Evolutionary conservation across 2,888 invertebrate species (phyloP).

Genomic region (Platycheirus rosarum): DNA sequence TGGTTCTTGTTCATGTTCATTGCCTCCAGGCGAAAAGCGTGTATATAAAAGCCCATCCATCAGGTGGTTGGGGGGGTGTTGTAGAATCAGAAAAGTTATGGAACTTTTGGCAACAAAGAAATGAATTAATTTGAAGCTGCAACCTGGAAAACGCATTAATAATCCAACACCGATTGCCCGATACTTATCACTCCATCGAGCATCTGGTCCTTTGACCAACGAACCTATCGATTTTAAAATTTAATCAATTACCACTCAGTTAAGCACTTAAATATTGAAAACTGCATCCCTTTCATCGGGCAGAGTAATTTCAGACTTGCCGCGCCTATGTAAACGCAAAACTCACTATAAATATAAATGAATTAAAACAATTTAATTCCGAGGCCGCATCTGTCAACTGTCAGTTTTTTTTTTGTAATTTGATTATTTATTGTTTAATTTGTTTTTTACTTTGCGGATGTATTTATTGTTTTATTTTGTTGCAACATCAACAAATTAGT

Average conservation of each 20-base stretch:
- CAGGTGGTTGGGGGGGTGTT: no score
- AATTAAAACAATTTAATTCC: constrained; percentile 61
- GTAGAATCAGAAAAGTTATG: no score
- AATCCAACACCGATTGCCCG: background rate
- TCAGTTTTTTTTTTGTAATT: constrained; percentile 41
- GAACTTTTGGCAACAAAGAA: no score
- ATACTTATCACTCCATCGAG: constrained; percentile 12
- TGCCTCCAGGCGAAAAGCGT: constrained; percentile 36
- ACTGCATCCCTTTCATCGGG: no score
- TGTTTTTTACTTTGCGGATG: constrained; percentile 13
- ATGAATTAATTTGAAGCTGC: constrained; percentile 46
- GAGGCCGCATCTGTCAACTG: constrained; percentile 58
- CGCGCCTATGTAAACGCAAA: background rate
- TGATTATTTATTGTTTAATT: constrained; percentile 9
- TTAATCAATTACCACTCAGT: constrained; percentile 63
- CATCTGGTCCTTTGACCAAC: constrained; percentile 49
- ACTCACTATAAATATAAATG: constrained; percentile 40
- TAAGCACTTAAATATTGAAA: constrained; percentile 20
- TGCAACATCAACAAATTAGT: background rate
- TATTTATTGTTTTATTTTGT: constrained; percentile 8
- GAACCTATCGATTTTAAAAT: constrained; percentile 65
- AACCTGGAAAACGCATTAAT: background rate
- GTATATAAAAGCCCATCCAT: constrained; percentile 26
- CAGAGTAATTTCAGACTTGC: constrained; percentile 30
- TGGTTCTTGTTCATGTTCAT: constrained; percentile 40